Evolutionary conservation across 1,140 invertebrate species (phyloP).

Genomic region (Ephestia elutella): DNA sequence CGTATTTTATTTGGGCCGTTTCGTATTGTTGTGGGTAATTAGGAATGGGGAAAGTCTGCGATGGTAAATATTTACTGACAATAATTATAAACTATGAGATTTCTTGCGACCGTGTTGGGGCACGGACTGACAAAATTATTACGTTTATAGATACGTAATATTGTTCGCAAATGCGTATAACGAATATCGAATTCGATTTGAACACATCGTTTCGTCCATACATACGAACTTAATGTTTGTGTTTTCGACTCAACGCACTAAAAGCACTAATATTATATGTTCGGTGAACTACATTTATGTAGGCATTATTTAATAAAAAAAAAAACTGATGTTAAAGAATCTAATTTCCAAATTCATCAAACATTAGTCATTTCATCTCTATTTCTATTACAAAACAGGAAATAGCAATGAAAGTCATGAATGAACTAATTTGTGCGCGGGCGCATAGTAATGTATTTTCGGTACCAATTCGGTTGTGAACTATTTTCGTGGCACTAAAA

Average conservation of each 20-base stretch:
- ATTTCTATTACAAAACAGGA: not conserved
- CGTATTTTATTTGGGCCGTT: not conserved
- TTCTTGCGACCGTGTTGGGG: not conserved
- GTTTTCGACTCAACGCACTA: too few species aligned
- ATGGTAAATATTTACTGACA: conserved; percentile 2
- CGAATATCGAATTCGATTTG: too few species aligned
- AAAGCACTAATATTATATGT: too few species aligned
- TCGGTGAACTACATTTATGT: too few species aligned
- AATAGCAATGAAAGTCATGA: conserved; percentile 2
- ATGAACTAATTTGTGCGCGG: not conserved
- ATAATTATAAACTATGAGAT: not conserved
- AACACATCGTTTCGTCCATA: too few species aligned
- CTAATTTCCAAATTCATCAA: not conserved
- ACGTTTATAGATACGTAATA: too few species aligned
- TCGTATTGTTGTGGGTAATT: not conserved
- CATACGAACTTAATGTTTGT: too few species aligned
- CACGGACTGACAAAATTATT: too few species aligned
- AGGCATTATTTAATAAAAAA: too few species aligned
- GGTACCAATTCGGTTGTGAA: not conserved
- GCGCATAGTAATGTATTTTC: not conserved
- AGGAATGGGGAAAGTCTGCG: not conserved
- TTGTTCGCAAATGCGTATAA: too few species aligned
- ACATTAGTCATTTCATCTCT: not conserved
- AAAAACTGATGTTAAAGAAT: too few species aligned
- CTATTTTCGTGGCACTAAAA: conserved; percentile 1